These are phyloP conservation scores for Shargacucullia verbasci DNA, from an alignment of 2,888 invertebrate genomes.

Conservation along the genomic window DNA sequence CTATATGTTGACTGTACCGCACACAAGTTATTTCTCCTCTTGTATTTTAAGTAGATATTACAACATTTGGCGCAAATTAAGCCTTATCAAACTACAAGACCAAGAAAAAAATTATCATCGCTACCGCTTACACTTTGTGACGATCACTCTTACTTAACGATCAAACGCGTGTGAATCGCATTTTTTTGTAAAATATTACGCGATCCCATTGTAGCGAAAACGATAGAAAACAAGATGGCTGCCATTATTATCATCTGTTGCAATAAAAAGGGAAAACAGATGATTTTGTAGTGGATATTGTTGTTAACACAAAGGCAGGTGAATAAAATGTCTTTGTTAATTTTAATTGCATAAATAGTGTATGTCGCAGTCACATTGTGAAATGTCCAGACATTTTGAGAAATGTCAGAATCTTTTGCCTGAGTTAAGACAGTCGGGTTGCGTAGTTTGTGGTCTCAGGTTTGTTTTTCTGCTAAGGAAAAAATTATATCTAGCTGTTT, in stretches of 20 bases:
- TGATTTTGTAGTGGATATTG: constrained; percentile 7
- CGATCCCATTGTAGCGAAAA: constrained; percentile 41
- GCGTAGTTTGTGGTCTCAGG: too few species aligned
- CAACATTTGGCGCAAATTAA: too few species aligned
- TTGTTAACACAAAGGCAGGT: constrained; percentile 1
- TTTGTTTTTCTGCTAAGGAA: too few species aligned
- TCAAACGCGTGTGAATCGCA: constrained; percentile 49
- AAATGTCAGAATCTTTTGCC: too few species aligned
- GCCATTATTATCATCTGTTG: constrained; percentile 25
- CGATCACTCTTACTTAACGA: constrained; percentile 40
- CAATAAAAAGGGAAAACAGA: constrained; percentile 24
- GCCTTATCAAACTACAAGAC: too few species aligned
- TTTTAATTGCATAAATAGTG: neutral
- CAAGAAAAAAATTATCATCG: too few species aligned
- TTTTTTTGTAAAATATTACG: constrained; percentile 54
- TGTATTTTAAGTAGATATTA: too few species aligned
- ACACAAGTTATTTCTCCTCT: too few species aligned
- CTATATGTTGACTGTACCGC: too few species aligned
- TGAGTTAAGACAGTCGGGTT: too few species aligned
- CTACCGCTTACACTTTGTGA: constrained; percentile 1
- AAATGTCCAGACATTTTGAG: neutral
- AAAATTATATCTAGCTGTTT: too few species aligned
- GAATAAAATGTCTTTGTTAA: neutral
- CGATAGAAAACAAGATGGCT: constrained; percentile 30
- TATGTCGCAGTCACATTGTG: neutral